These are phyloP conservation scores for Idris sp. DNA, from an alignment of 1,140 invertebrate genomes.

Conservation along the genomic window DNA sequence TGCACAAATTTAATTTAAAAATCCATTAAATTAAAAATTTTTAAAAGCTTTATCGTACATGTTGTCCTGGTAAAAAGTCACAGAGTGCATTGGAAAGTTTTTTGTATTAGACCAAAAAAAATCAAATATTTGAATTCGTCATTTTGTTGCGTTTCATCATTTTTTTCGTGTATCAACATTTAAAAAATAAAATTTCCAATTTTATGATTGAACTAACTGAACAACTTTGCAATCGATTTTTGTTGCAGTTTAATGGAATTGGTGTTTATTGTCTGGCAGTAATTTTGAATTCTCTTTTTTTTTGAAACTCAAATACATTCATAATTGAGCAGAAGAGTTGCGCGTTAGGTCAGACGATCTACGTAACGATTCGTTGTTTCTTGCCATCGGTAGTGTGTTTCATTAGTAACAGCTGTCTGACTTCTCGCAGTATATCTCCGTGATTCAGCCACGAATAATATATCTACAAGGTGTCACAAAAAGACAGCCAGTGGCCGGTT, in stretches of 20 bases:
- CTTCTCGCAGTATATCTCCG: slow-evolving; percentile 29
- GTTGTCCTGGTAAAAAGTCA: too few relatives aligned
- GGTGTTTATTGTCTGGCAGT: slow-evolving; percentile 8
- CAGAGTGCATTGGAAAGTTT: too few relatives aligned
- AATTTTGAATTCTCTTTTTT: neutral
- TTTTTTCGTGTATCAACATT: too few relatives aligned
- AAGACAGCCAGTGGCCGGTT: slow-evolving; percentile 36
- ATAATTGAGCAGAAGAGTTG: slow-evolving; percentile 32
- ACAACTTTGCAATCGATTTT: slow-evolving; percentile 10
- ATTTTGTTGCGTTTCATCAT: too few relatives aligned
- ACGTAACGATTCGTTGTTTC: slow-evolving; percentile 40
- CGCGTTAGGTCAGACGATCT: slow-evolving; percentile 39
- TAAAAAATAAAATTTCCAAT: too few relatives aligned
- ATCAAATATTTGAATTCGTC: too few relatives aligned
- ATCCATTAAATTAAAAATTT: too few relatives aligned
- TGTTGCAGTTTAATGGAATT: slow-evolving; percentile 9
- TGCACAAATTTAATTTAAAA: too few relatives aligned
- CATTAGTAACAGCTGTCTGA: slow-evolving; percentile 54
- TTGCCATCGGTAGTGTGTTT: slow-evolving; percentile 40
- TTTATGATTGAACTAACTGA: slow-evolving; percentile 7
- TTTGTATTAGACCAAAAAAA: too few relatives aligned
- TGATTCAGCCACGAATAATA: slow-evolving; percentile 38
- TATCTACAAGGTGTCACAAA: slow-evolving; percentile 52
- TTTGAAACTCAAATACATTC: slow-evolving; percentile 12
- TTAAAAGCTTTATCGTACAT: too few relatives aligned